A percentile compares a stretch with the other conserved stretches of the same genome.
Evolutionary conservation across 2,797 vertebrate species (phyloP).

Genomic region (Squalus acanthias): DNA sequence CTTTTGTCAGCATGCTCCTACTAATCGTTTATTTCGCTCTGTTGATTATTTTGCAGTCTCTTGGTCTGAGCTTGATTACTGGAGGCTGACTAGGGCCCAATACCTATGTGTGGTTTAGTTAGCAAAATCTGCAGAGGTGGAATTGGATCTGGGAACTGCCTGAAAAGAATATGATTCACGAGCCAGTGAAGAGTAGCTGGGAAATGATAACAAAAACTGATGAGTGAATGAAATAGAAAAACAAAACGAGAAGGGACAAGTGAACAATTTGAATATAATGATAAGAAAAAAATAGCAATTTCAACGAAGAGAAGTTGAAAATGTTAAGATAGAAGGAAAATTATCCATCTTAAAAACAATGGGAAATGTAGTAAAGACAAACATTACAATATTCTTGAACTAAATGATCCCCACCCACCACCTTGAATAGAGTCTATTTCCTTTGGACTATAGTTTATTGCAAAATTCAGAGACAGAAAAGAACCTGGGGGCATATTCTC

Average conservation of each 20-base stretch:
- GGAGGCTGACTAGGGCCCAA: neutral
- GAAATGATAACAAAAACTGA: too few relatives aligned
- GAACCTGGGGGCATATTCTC: neutral
- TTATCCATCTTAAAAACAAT: neutral
- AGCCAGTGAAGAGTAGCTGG: neutral
- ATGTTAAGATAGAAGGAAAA: neutral
- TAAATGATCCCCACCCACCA: neutral
- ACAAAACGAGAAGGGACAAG: neutral
- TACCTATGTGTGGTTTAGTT: neutral
- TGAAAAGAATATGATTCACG: neutral
- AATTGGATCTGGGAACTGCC: neutral
- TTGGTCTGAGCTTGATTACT: neutral
- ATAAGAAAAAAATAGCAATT: neutral
- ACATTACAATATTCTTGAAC: neutral
- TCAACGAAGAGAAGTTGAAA: neutral
- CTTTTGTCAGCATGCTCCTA: slow-evolving; percentile 1
- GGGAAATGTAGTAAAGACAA: neutral
- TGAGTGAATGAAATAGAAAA: neutral
- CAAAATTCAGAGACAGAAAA: neutral
- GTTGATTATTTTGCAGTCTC: neutral
- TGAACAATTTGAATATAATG: neutral
- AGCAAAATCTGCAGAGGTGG: neutral
- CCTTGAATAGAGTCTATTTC: neutral
- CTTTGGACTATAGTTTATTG: neutral
- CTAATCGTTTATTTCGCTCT: neutral